Conservation (phyloP, 2,888 invertebrate genomes). For the Apotomis capreana region DNA sequence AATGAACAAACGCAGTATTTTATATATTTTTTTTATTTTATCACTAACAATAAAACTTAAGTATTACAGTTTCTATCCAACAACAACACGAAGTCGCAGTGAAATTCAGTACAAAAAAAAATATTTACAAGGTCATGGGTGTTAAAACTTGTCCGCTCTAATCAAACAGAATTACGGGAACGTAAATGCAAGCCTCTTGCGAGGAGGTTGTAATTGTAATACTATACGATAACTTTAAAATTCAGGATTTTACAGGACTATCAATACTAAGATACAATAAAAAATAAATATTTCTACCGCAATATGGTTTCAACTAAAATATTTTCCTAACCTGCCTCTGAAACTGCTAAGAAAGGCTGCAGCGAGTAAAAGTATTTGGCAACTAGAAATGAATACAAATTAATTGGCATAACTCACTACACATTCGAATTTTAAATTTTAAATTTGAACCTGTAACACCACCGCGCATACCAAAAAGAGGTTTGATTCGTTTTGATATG, state of each 20-base stretch:
- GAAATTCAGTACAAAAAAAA: slow-evolving; percentile 73
- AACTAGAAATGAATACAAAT: slow-evolving; percentile 79
- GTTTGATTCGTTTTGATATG: slow-evolving; percentile 57
- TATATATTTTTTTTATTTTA: slow-evolving; percentile 81
- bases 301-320: slow-evolving; percentile 68
- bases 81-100: slow-evolving; percentile 81
- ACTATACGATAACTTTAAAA: slow-evolving; percentile 50
- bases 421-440: slow-evolving; percentile 58
- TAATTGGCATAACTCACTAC: slow-evolving; percentile 68
- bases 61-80: slow-evolving; percentile 82
- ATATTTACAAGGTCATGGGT: slow-evolving; percentile 77
- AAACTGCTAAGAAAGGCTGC: slow-evolving; percentile 72
- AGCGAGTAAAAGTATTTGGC: slow-evolving; percentile 77
- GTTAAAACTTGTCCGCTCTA: slow-evolving; percentile 53
- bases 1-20: slow-evolving; percentile 71
- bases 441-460: slow-evolving; percentile 69
- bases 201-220: slow-evolving; percentile 48
- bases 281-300: slow-evolving; percentile 76
- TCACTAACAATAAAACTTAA: slow-evolving; percentile 82
- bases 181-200: slow-evolving; percentile 71
- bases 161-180: slow-evolving; percentile 63
- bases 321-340: slow-evolving; percentile 70
- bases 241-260: slow-evolving; percentile 52
- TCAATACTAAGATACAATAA: slow-evolving; percentile 65
- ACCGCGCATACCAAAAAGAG: slow-evolving; percentile 66